Base-by-base conservation (phyloP, 2,113 vertebrate species). In the Amazona guildingii region DNA sequence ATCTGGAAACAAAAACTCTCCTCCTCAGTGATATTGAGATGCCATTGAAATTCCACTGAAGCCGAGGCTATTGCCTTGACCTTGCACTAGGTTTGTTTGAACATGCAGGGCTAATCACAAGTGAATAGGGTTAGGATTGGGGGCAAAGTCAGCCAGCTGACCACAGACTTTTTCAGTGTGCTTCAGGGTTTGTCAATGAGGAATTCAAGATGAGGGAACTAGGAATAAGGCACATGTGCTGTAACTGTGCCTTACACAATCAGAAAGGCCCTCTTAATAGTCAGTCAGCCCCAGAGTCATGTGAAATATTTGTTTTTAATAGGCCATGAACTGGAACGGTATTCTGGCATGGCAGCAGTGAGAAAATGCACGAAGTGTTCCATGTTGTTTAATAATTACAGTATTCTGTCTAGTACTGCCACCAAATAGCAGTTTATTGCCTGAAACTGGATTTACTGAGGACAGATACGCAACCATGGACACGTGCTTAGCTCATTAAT, bases 331-430 rank as follows among this genome's bases (percentile, higher is more conserved):
- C 94, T 96, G 95, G 96, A 97, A 94, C 69, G 33, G 86, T 83
- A 82, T 96, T 89, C 91, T 91, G 6, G 63, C 77, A 59, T 83
- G 77, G 69, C 72, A 92, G 63, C 83, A 70, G 81, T 0, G 1
- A 90, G 94, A 68, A 92, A 78, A 69, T 28, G 83, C 77, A 94
- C 92, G 69, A 43, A 86, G 62, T 94, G 96, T 96, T 96, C 96
- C 81, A 27, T 91, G 77, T 81, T 84, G 92, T 94, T 96, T 95
- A 95, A 94, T 95, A 96, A 96, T 95, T 96, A 95, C 83, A 96
- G 62, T 64, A 54, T 89, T 96, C 92, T 95, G 81, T 87, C 69
- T 29, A 23, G 51, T 43, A 13, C 73, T 93, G 81, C 88, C 81
- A 75, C 77, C 44, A 67, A 93, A 94, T 37, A 91, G 88, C 83